Evolutionary conservation across 1,140 invertebrate species (phyloP), one percentile per base, ranked within the genome.

Genomic region (Bombus pascuorum): DNA sequence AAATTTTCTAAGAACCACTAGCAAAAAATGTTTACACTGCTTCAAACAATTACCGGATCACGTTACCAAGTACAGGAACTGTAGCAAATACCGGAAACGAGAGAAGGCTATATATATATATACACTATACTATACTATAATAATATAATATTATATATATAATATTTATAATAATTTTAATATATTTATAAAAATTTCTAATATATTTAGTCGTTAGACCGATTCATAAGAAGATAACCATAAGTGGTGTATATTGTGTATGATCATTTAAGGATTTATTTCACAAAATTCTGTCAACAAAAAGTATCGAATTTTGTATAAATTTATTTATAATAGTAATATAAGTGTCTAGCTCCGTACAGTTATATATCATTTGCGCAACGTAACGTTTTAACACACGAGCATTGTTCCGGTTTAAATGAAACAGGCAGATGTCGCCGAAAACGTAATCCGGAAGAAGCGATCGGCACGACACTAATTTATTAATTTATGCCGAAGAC

Each of bases 401-500:
- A 75, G 28, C 1, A 57, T 81, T 44, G 65, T 79, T 47, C 59
- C 42, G 42, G 42, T 53, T 47, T 32, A 0, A 44, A 82, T 53
- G 22, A 42, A 25, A 18, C 18, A 22, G 62, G 10, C 34, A 81
- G 47, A 72, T 65, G 59, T 83, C 66, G 62, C 59, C 59, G 28
- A 71, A 85, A 81, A 68, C 32, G 22, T 34, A 53, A 62, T 82
- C 84, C 84, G 87, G 72, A 80, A 87, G 68, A 32, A 32, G 34
- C 65, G 65, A 72, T 32, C 65, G 84, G 28, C 28, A 42, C 59
- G 76, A 57, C 68, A 74, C 78, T 91, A 91, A 92, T 90, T 91
- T 89, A 92, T 92, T 92, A 88, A 92, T 89, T 89, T 87, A 92
- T 91, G 87, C 86, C 53, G 62, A 82, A 80, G 81, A 68, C 75